Base-by-base conservation (phyloP, 2,888 invertebrate genomes). In the Hydropsyche betteni region DNA sequence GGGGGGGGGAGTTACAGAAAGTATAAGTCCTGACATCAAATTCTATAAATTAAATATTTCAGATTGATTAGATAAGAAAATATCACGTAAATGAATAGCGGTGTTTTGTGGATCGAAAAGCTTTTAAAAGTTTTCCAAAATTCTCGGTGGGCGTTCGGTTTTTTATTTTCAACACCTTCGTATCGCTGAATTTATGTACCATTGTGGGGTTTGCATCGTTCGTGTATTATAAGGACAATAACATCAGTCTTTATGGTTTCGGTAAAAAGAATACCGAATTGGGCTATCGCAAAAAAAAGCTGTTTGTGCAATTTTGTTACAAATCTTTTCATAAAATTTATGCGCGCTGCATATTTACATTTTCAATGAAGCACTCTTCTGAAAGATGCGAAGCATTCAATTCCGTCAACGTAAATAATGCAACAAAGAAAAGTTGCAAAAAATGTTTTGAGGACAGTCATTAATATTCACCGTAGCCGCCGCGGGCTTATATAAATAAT, bases 101-200 rank as follows among this genome's bases (percentile, higher is more conserved):
- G 24, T 2, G 24, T 24, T 24, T 44, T 44, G 44, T 4, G 10
- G 4, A 8, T 10, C 44, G 44, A 44, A 44, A 44, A 44, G 44
- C 44, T 44, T 44, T 44, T 44, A 44, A 24, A 24, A 44, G 44
- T 44, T 4, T 44, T 44, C 44, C 44, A 4, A 44, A 44, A 44
- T 44, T 10, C 12, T 34, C 5, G 36, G 72, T 72, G 61, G 72
- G 72, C 36, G 72, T 72, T 44, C 34, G 72, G 24, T 72, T 72
- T 36, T 72, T 72, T 33, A 61, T 7, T n/a, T 53, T 44, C 61
- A 61, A 50, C 72, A 50, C 61, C 33, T 53, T 36, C 33, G 38
- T 55, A 61, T 58, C 72, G 24, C 38, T 55, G 72, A 72, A 72
- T 72, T 72, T 72, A 72, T 72, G 16, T 24, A 38, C 72, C 72